A percentile compares a stretch with the other conserved stretches of the same genome.
These are phyloP conservation scores for Myotis lucifugus DNA, from an alignment of 2,113 vertebrate species.

Conservation along the genomic window DNA sequence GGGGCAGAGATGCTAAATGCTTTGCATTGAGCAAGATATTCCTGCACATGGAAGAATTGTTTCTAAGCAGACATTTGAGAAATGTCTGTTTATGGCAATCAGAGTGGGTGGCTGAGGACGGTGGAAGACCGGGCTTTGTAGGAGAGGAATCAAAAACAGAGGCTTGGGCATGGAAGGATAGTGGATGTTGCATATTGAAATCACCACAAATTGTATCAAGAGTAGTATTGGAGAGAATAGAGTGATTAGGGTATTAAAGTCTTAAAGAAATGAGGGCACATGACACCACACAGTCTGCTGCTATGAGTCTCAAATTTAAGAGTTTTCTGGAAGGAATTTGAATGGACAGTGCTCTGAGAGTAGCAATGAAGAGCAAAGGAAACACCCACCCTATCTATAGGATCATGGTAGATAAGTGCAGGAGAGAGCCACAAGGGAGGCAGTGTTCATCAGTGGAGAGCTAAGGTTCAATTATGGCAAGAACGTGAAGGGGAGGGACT, in stretches of 20 bases:
- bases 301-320: neutral
- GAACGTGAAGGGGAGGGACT: neutral
- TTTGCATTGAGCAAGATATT: neutral
- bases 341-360: neutral
- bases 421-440: neutral
- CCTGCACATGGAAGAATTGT: neutral
- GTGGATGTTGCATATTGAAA: neutral
- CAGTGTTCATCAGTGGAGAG: neutral
- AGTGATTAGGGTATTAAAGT: neutral
- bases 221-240: neutral
- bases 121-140: neutral
- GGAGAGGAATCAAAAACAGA: neutral
- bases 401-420: neutral
- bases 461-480: neutral
- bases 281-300: neutral
- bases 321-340: neutral
- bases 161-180: neutral
- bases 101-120: neutral
- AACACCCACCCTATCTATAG: neutral
- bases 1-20: neutral
- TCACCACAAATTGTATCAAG: neutral
- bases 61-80: neutral
- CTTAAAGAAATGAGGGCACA: neutral
- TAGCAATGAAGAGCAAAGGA: neutral
- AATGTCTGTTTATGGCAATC: neutral